A percentile compares a stretch with the other conserved stretches of the same genome.
Conservation (phyloP, 2,113 vertebrate genomes). For the Platichthys stellatus region DNA sequence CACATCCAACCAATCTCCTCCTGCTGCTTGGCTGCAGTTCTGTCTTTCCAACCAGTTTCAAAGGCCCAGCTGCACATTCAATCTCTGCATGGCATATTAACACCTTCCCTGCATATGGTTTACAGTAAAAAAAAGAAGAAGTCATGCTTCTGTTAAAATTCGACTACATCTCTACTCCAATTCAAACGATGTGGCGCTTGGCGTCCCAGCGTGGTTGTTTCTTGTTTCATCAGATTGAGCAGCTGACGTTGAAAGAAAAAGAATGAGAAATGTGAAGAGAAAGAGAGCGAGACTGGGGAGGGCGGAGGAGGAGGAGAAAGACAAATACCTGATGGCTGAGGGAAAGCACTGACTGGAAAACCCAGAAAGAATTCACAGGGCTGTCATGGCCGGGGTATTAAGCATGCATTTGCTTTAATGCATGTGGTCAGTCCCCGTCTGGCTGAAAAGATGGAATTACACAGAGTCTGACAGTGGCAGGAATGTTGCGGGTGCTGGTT, state of each 20-base stretch:
- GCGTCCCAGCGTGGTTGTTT: slow-evolving; percentile 4
- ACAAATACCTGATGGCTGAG: slow-evolving; percentile 52
- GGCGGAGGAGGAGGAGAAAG: slow-evolving; percentile 6
- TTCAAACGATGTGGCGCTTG: slow-evolving; percentile 17
- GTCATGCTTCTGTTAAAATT: slow-evolving; percentile 26
- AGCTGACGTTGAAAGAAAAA: slow-evolving; percentile 34
- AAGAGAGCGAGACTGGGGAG: slow-evolving; percentile 1
- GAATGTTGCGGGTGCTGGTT: slow-evolving; percentile 76
- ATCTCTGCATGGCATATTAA: slow-evolving; percentile 36
- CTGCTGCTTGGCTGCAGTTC: not conserved
- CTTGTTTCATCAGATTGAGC: slow-evolving; percentile 20
- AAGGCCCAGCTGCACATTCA: slow-evolving; percentile 39
- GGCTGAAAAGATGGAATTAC: slow-evolving; percentile 68
- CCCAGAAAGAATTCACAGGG: slow-evolving; percentile 52
- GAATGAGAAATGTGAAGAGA: slow-evolving; percentile 3
- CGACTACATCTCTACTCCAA: slow-evolving; percentile 24
- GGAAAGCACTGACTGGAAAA: slow-evolving; percentile 55
- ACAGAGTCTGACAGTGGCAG: slow-evolving; percentile 62
- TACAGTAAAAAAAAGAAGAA: slow-evolving; percentile 5
- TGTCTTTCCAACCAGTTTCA: slow-evolving; percentile 17
- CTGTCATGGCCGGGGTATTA: slow-evolving; percentile 57
- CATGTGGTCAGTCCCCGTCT: slow-evolving; percentile 58
- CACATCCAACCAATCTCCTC: not conserved
- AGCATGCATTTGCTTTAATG: slow-evolving; percentile 70
- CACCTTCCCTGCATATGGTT: slow-evolving; percentile 18